Evolutionary conservation across 2,113 vertebrate species (phyloP), one percentile per base, ranked within the genome.

Genomic region (Galeopterus variegatus): DNA sequence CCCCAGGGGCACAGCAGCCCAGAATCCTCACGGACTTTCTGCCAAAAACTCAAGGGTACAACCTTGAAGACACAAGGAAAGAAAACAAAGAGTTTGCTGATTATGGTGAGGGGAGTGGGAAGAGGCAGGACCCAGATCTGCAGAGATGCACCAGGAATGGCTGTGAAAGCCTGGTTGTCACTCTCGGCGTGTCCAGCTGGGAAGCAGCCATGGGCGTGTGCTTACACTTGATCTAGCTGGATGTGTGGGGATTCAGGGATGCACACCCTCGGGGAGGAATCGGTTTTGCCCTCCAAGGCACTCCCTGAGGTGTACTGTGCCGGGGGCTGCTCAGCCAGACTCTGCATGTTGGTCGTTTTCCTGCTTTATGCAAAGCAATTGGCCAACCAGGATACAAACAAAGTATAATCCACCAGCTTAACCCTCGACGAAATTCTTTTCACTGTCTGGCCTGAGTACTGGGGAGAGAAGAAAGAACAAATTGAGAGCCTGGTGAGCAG

Each of bases 341-440:
- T 33, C 21, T 62, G 3, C 41, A 1, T n/a, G 45, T 14, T 0
- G 18, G 45, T 41, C 31, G 0, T 31, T 36, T 60, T 48, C 79
- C 3, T 8, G 65, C 65, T 62, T 41, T 52, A 18, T 41, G 81
- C 54, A 26, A 69, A 95, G 52, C 8, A 50, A 86, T n/a, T 19
- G 75, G 26, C 73, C 54, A 54, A 45, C 54, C 72, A 17, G 62
- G 45, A 31, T 15, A 70, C 19, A 36, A 54, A 84, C 72, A 36
- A 41, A 17, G 54, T 84, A 3, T 24, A 15, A 62, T 45, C 64
- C 82, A 54, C 19, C 6, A 21, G 33, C 5, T 26, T 21, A 58
- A 62, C 54, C 54, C 41, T 72, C 28, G 6, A 41, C 15, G 8
- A 77, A 90, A 52, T 41, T 60, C 62, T 82, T 52, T n/a, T 85